A percentile compares a stretch with the other conserved stretches of the same genome.
These are phyloP conservation scores for Beaufortia kweichowensis DNA, from an alignment of 2,113 vertebrate genomes.

Conservation along the genomic window DNA sequence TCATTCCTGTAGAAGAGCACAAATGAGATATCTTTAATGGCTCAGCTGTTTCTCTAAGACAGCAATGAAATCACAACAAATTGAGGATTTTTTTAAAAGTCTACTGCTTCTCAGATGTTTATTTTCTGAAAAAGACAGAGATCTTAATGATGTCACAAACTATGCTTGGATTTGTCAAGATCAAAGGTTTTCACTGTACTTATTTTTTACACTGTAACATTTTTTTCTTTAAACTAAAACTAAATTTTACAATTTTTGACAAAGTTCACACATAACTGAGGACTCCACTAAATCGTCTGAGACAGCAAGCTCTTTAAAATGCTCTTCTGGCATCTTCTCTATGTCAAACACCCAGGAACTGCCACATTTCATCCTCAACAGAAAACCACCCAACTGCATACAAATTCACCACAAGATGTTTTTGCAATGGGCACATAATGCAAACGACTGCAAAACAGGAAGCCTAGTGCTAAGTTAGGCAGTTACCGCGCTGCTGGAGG, in stretches of 20 bases:
- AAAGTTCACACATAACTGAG: too few species aligned
- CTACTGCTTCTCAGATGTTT: too few species aligned
- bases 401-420: neutral
- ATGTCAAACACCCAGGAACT: neutral
- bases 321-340: neutral
- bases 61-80: neutral
- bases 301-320: neutral
- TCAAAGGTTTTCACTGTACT: too few species aligned
- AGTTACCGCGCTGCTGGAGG: constrained; percentile 18
- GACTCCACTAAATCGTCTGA: too few species aligned
- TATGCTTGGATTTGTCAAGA: too few species aligned
- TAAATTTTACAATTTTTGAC: too few species aligned
- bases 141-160: too few species aligned
- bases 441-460: constrained; percentile 26
- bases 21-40: neutral
- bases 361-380: constrained; percentile 12
- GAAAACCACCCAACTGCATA: constrained; percentile 22
- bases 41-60: neutral
- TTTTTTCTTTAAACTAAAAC: too few species aligned
- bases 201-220: too few species aligned
- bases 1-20: neutral
- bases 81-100: neutral
- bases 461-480: constrained; percentile 12
- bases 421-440: constrained; percentile 7
- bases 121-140: too few species aligned